Evolutionary conservation across 2,797 vertebrate species (phyloP), one percentile per base, ranked within the genome.

Genomic region (Thaleichthys pacificus): DNA sequence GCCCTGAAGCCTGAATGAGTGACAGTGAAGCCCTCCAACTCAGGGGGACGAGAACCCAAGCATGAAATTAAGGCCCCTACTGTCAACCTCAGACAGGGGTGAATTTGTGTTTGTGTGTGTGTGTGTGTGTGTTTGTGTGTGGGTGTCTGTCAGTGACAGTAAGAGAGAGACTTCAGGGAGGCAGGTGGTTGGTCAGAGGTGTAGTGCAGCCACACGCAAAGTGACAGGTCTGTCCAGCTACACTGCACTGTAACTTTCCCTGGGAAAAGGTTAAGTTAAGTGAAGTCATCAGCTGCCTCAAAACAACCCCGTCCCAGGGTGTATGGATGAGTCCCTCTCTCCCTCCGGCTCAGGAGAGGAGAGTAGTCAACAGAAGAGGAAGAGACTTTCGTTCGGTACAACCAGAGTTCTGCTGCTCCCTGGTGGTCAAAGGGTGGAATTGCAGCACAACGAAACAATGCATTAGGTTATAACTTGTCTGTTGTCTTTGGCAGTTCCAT

Each of bases 1-100:
- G 9, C 19, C 42, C 30, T 47, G 64, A 24, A 72, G 77, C 54
- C 71, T 75, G 15, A 84, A 63, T 86, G 88, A 84, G 66, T 86
- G 88, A 87, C 86, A 85, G 84, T 35, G 19, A 56, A 77, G 83
- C 69, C 76, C 73, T 68, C 77, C 69, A 72, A 74, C 67, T 65
- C 51, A 3, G 21, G 6, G 26, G 2, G 21, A 26, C 49, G 54
- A 19, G 32, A 85, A 85, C 69, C 67, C 15, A n/a, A 88, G 86
- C 86, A 80, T 88, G 87, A 91, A 91, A 91, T 90, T 83, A 91
- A 89, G 87, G 81, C 78, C 84, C 83, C 70, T 70, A 79, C 85
- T 82, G 81, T 85, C 79, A 85, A 82, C 75, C 80, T 80, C 81
- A 76, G 80, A 84, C 78, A 77, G 78, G 42, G 61, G 63, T 68